phyloP scores from a whole-genome alignment of 2,797 vertebrate genomes.

The Lacerta viridis region DNA sequence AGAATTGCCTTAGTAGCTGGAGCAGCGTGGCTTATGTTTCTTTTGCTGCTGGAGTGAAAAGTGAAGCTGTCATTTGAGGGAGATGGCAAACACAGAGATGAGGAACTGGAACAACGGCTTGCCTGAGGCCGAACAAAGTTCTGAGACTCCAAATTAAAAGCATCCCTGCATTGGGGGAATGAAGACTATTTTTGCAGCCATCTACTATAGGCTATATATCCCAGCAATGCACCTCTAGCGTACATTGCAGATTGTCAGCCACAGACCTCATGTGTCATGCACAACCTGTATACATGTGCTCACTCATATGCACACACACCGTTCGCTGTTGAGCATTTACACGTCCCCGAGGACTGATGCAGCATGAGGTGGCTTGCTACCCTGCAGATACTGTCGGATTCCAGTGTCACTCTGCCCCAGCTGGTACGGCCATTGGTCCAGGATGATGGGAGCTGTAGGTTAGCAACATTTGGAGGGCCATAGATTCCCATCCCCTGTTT shows the following conservation, averaged over 20 bases:
- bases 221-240: neutral
- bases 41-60: neutral
- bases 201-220: neutral
- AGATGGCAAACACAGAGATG: neutral
- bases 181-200: conserved; percentile 6
- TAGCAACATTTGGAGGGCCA: no score
- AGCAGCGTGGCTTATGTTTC: neutral
- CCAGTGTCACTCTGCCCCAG: no score
- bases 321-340: neutral
- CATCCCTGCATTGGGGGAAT: neutral
- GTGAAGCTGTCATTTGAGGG: neutral
- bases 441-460: no score
- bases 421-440: no score
- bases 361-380: neutral
- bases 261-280: no score
- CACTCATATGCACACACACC: neutral
- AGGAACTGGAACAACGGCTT: neutral
- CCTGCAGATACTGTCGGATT: neutral
- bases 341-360: neutral
- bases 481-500: no score
- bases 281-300: neutral
- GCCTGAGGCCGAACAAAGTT: conserved; percentile 6
- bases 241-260: neutral
- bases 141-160: neutral
- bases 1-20: neutral